Percentiles rank a stretch among this genome's conserved stretches.
These are phyloP conservation scores for Chionis minor DNA, from an alignment of 2,113 vertebrate species.

Conservation along the genomic window DNA sequence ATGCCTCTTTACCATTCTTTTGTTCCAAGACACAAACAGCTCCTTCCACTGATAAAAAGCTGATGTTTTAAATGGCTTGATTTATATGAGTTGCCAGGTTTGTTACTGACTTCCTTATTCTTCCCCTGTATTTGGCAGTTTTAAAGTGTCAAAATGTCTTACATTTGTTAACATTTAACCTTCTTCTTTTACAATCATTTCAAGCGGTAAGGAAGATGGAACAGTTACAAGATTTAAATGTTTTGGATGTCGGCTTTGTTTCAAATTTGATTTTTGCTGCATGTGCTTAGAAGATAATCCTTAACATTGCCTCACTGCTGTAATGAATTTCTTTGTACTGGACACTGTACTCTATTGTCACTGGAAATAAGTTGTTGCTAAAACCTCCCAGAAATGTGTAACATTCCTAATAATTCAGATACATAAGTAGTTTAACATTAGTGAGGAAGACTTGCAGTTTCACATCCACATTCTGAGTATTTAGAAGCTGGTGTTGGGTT, in stretches of 20 bases:
- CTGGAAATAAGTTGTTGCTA: constrained; percentile 17
- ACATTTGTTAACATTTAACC: not conserved
- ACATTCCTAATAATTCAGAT: not conserved
- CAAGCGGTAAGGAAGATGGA: not conserved
- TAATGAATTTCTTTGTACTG: constrained; percentile 28
- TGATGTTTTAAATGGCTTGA: not conserved
- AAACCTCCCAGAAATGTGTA: not conserved
- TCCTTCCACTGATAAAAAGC: not conserved
- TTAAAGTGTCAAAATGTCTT: not conserved
- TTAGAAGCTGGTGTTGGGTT: not conserved
- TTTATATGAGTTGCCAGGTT: not conserved
- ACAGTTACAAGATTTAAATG: not conserved
- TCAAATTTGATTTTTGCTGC: constrained; percentile 24
- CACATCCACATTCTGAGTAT: not conserved
- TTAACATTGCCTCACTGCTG: not conserved
- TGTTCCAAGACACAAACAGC: not conserved
- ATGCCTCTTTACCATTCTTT: not conserved
- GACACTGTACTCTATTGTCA: constrained; percentile 12
- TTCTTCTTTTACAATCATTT: not conserved
- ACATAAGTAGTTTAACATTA: constrained; percentile 12
- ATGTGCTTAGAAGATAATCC: not conserved
- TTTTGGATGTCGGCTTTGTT: constrained; percentile 10
- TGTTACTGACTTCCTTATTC: not conserved
- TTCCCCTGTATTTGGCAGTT: not conserved
- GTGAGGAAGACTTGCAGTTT: not conserved